A percentile compares a stretch with the other conserved stretches of the same genome.
phyloP scores from a whole-genome alignment of 92 coral and sea anemone species.

The Porites rus region DNA sequence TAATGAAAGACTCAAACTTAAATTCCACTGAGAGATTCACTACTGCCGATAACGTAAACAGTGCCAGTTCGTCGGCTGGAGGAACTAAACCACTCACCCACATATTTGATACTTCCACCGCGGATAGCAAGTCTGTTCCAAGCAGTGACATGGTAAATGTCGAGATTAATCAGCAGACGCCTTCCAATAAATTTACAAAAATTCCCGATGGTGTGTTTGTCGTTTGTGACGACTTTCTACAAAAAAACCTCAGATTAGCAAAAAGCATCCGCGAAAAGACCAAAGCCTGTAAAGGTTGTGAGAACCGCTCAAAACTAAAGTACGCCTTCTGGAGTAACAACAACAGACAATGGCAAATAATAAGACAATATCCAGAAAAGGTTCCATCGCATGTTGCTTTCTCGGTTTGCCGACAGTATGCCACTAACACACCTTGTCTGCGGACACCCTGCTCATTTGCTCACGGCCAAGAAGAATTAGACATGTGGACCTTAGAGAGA shows the following conservation, averaged over 20 bases:
- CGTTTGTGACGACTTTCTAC: constrained; percentile 62
- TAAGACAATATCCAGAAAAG: constrained; percentile 63
- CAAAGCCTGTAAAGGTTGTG: constrained; percentile 68
- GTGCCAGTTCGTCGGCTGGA: neutral
- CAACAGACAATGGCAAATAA: constrained; percentile 49
- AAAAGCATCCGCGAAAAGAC: constrained; percentile 9
- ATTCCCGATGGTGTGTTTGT: constrained; percentile 31
- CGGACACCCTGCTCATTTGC: constrained; percentile 70
- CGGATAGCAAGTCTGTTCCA: neutral
- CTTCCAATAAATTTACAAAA: neutral
- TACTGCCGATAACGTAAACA: neutral
- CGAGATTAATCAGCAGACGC: too few relatives aligned
- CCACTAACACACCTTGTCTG: constrained; percentile 25
- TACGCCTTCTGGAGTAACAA: constrained; percentile 74
- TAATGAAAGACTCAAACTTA: neutral
- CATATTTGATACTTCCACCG: neutral
- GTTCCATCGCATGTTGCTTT: constrained; percentile 44
- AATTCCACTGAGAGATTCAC: neutral
- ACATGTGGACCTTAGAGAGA: constrained; percentile 79
- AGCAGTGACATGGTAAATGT: neutral
- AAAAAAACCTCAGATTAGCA: neutral
- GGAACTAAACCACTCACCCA: neutral
- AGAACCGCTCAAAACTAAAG: constrained; percentile 21
- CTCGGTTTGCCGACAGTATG: constrained; percentile 55
- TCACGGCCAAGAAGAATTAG: constrained; percentile 71